Evolutionary conservation across 2,113 vertebrate species (phyloP).

Genomic region (Puma concolor): DNA sequence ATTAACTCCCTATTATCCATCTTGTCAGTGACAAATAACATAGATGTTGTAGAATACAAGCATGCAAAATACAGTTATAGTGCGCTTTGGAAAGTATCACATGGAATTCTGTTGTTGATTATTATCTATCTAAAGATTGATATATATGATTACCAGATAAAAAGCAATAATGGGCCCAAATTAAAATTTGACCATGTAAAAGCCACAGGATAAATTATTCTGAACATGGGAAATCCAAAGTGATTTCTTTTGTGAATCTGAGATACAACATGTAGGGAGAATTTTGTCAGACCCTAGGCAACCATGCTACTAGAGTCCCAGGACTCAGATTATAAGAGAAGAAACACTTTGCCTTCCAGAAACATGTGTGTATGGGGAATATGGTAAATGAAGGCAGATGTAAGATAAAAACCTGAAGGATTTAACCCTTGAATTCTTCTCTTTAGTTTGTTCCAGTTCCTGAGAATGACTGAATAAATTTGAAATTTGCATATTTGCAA

Average conservation of each 20-base stretch:
- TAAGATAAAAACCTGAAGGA: background rate
- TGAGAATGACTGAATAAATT: slow-evolving; percentile 10
- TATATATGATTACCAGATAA: background rate
- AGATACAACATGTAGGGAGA: background rate
- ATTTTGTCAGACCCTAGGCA: background rate
- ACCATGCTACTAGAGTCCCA: background rate
- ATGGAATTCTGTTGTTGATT: background rate
- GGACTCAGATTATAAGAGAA: background rate
- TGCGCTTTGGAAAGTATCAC: background rate
- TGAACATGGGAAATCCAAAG: background rate
- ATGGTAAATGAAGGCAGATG: background rate
- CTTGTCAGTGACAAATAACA: background rate
- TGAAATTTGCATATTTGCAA: background rate
- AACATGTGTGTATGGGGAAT: slow-evolving; percentile 2
- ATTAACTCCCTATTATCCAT: background rate
- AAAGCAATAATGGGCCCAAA: background rate
- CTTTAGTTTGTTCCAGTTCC: slow-evolving; percentile 16
- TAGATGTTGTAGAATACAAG: background rate
- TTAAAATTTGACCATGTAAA: background rate
- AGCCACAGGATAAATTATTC: background rate
- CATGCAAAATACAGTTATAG: background rate
- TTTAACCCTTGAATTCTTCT: background rate
- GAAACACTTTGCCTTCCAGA: background rate
- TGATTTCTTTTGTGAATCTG: background rate
- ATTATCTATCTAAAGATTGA: slow-evolving; percentile 11